Percentiles rank a stretch among this genome's conserved stretches.
Conservation (phyloP, 2,888 invertebrate species). For the Lepidonotus clava region DNA sequence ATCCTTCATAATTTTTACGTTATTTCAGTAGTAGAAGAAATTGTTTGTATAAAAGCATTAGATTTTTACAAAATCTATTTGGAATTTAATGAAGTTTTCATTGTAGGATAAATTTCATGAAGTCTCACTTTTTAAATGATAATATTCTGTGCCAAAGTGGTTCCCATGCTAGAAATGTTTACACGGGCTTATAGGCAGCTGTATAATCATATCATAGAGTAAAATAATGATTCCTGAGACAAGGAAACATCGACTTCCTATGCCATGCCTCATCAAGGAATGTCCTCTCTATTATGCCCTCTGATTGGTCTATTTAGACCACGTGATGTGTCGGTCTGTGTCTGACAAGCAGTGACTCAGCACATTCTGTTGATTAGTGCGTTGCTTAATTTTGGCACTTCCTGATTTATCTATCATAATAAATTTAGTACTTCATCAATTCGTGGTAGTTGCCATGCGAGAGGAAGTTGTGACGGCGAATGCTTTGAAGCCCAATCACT, state of each 20-base stretch:
- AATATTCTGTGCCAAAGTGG: too few relatives aligned
- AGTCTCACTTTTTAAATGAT: too few relatives aligned
- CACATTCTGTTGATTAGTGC: not conserved
- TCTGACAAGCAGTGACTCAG: not conserved
- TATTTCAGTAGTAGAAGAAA: too few relatives aligned
- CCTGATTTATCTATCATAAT: not conserved
- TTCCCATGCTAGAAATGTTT: too few relatives aligned
- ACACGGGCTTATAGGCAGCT: too few relatives aligned
- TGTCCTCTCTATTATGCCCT: not conserved
- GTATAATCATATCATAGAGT: too few relatives aligned
- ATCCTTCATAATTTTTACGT: too few relatives aligned
- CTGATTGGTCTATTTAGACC: not conserved
- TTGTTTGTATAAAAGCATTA: too few relatives aligned
- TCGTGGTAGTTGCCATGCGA: not conserved
- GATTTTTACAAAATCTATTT: too few relatives aligned
- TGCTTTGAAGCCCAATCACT: not conserved
- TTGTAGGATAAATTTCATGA: too few relatives aligned
- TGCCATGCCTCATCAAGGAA: not conserved
- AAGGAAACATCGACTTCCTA: not conserved
- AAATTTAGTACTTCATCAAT: not conserved
- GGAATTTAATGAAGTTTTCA: too few relatives aligned
- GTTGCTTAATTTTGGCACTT: not conserved
- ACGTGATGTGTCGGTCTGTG: not conserved
- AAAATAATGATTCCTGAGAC: too few relatives aligned
- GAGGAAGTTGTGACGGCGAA: not conserved